Base-by-base conservation (phyloP, 2,888 invertebrate genomes). In the Neoascia interrupta region DNA sequence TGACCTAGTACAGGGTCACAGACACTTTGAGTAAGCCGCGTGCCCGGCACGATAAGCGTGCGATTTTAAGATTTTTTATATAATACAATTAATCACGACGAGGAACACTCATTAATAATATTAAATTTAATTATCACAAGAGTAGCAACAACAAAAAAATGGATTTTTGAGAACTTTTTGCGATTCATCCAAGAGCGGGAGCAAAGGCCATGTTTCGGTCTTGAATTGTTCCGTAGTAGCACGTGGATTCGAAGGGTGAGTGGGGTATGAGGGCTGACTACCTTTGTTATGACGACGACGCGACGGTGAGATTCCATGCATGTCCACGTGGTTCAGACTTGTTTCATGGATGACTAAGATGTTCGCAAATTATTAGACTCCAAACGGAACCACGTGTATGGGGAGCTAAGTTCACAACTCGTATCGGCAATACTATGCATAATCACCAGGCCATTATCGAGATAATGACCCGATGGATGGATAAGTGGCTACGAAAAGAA, bases 1-100 rank as follows among this genome's bases (percentile, higher is more conserved):
- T 43, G 43, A 58, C 51, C 56, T 36, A 56, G 31, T 49, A 53
- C 70, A 76, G 51, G 70, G 64, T 58, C 64, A 51, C 4, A 31
- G 6, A 6, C 4, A 6, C 10, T 26, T 28, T 6, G 23, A 61
- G 1, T 37, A 39, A 36, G 8, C 5, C 37, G 5, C 56, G 45
- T 18, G 37, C 28, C 28, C 43, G 41, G 49, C 36, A 37, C 13
- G 23, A 45, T 74, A 66, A 74, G 53, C 63, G 69, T 28, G 58
- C 63, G 10, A 19, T 26, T 61, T 13, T 41, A 13, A n/a, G n/a
- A 26, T n/a, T 41, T 47, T 49, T 58, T 31, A 41, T 34, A 5
- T 18, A 11, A 11, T 5, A 36, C n/a, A 36, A 5, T 5, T 13
- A 11, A 11, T 36, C 3, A 11, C 36, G 1, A 10, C 6, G n/a